Percentiles rank a stretch among this genome's conserved stretches.
phyloP scores from a whole-genome alignment of 2,113 vertebrate species.

The Hippocampus mohnikei region DNA sequence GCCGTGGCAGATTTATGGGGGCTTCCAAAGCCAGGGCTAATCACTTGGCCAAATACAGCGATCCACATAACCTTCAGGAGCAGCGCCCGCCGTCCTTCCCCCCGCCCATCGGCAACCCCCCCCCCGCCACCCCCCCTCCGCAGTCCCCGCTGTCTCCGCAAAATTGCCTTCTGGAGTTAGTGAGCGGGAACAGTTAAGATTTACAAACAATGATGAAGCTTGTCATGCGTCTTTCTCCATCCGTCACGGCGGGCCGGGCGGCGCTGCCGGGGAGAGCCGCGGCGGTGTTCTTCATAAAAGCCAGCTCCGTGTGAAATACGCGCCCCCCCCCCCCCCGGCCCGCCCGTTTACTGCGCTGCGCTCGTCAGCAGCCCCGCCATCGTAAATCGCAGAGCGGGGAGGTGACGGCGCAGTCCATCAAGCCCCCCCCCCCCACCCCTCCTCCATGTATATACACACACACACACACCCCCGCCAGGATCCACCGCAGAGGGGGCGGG shows the following conservation, averaged over 20 bases:
- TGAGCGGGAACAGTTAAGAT: conserved; percentile 99
- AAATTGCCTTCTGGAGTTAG: conserved; percentile 99
- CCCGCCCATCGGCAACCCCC: conserved; percentile 7
- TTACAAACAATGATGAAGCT: conserved; percentile 99
- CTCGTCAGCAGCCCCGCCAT: conserved; percentile 94
- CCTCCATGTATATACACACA: conserved; percentile 7
- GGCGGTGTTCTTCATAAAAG: conserved; percentile 99
- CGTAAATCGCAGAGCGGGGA: conserved; percentile 94
- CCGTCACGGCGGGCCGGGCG: conserved; percentile 90
- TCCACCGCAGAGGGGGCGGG: conserved; percentile 80
- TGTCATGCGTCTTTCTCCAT: conserved; percentile 99
- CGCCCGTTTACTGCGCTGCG: conserved; percentile 97
- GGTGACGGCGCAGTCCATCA: conserved; percentile 99
- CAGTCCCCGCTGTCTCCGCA: conserved; percentile 89
- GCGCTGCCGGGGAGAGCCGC: conserved; percentile 84
- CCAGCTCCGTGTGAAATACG: conserved; percentile 99
- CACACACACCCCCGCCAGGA: conserved; percentile 28
- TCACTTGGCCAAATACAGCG: conserved; percentile 89
- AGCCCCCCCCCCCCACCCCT: conserved; percentile 34
- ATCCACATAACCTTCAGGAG: conserved; percentile 98
- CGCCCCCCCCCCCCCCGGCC: conserved; percentile 83
- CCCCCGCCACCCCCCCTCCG: conserved; percentile 17
- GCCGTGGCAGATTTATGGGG: conserved; percentile 68
- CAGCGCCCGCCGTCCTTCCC: conserved; percentile 89
- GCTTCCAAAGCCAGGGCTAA: conserved; percentile 59